These are phyloP conservation scores for Xestia rhomboidea DNA, from an alignment of 2,888 invertebrate genomes.

Conservation along the genomic window DNA sequence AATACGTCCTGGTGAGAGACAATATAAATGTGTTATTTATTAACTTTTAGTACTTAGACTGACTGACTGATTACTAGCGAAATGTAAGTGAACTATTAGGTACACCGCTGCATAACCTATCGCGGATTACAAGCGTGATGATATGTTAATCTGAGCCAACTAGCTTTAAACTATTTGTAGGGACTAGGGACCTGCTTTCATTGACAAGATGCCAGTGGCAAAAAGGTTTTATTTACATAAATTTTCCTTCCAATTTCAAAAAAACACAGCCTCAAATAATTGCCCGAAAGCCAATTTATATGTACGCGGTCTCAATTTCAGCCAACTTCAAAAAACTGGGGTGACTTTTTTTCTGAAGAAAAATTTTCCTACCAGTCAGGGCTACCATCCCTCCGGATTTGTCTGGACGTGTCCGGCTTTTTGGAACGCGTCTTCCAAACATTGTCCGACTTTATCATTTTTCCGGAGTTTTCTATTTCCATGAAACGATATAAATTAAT, in stretches of 20 bases:
- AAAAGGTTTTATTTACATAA: slow-evolving; percentile 1
- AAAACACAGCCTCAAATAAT: slow-evolving; percentile 29
- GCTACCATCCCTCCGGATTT: background rate
- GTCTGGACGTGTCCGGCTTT: background rate
- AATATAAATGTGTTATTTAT: background rate
- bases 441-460: background rate
- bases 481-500: background rate
- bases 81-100: too few species aligned
- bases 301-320: slow-evolving; percentile 24
- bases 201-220: background rate
- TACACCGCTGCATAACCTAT: too few species aligned
- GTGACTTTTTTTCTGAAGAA: background rate
- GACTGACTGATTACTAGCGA: too few species aligned
- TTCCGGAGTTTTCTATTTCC: background rate
- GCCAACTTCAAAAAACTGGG: slow-evolving; percentile 1
- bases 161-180: background rate
- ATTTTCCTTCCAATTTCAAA: slow-evolving; percentile 7
- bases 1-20: background rate
- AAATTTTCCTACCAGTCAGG: slow-evolving; percentile 8
- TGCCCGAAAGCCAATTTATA: slow-evolving; percentile 35
- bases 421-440: background rate
- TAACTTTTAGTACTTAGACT: background rate
- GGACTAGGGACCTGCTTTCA: too few species aligned
- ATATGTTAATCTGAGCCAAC: background rate
- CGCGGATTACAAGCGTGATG: too few species aligned